A percentile compares a stretch with the other conserved stretches of the same genome.
Evolutionary conservation across 1,140 invertebrate genomes (phyloP).

Genomic region (Lordiphosa clarofinis): DNA sequence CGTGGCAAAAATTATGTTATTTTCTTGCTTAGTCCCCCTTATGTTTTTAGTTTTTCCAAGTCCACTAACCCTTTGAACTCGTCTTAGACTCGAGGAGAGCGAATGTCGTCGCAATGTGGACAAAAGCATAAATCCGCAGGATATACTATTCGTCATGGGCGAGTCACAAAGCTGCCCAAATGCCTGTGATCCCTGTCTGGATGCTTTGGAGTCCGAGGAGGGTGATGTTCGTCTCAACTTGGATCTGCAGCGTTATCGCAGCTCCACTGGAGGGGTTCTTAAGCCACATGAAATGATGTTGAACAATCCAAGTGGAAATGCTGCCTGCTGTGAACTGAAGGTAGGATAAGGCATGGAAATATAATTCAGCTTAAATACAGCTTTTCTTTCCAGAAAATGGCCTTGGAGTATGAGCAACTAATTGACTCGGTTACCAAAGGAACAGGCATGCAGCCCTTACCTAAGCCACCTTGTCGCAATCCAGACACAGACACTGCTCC

Average conservation of each 20-base stretch:
- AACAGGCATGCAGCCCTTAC: constrained; percentile 1
- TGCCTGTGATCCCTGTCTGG: constrained; percentile 24
- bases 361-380: too few relatives aligned
- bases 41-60: too few relatives aligned
- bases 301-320: constrained; percentile 8
- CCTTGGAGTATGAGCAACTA: constrained; percentile 39
- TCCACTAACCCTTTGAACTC: too few relatives aligned
- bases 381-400: constrained; percentile 40
- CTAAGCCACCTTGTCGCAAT: constrained; percentile 23
- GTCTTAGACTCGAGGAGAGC: constrained; percentile 3
- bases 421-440: constrained; percentile 32
- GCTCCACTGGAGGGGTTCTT: constrained; percentile 2
- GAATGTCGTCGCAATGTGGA: constrained; percentile 18
- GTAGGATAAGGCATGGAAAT: too few relatives aligned
- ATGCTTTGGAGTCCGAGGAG: constrained; percentile 9
- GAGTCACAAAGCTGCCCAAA: constrained; percentile 34
- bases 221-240: constrained; percentile 32
- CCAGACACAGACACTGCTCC: constrained; percentile 16
- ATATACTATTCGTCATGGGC: constrained; percentile 51
- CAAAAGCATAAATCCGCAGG: constrained; percentile 47
- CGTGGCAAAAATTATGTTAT: too few relatives aligned
- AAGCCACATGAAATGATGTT: constrained; percentile 11
- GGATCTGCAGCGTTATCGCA: constrained; percentile 40
- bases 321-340: constrained; percentile 45
- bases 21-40: too few relatives aligned